Base-by-base conservation (phyloP, 2,113 vertebrate genomes). In the Willisornis vidua region DNA sequence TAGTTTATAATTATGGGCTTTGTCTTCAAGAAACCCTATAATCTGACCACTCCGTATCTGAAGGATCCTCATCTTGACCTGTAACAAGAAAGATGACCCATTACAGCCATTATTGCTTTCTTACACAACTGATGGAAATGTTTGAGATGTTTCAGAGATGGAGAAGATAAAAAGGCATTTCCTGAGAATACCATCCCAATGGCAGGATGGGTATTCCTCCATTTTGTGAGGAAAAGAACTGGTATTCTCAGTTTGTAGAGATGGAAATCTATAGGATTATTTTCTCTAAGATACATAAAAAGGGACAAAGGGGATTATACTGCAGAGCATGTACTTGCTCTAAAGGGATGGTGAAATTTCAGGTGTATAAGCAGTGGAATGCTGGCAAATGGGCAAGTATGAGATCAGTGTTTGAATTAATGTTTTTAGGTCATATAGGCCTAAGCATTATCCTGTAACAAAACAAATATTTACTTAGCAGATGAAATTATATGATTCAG, bases 41-140 rank as follows among this genome's bases (percentile, higher is more conserved):
- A 83, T 77, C 66, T 90, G 58, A 15, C 24, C 19, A 33, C 24
- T 75, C 10, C n/a, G 79, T 91, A 54, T 41, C 26, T 68, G 82
- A 95, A 77, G 58, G 41, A 79, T 48, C 72, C n/a, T 72, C 11
- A 5, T 68, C 61, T 63, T 72, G 28, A 23, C 23, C 52, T 65
- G 14, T 48, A 68, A 75, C n/a, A 23, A 65, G 25, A 76, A 76
- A 51, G 39, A 48, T 29, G 9, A 73, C 48, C 48, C 54, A 17
- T 55, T 59, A 68, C 28, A 76, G 39, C 10, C 48, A 24, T 43
- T 41, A 12, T 15, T 58, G 31, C 24, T 57, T 71, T 77, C 35
- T 90, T 28, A 90, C 0, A 0, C 37, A 67, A 54, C 19, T 10
- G 14, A 37, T 48, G 37, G 26, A 45, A 74, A 2, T 37, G n/a